These are phyloP conservation scores for Siphamia tubifer DNA, from an alignment of 2,113 vertebrate genomes.

Conservation along the genomic window DNA sequence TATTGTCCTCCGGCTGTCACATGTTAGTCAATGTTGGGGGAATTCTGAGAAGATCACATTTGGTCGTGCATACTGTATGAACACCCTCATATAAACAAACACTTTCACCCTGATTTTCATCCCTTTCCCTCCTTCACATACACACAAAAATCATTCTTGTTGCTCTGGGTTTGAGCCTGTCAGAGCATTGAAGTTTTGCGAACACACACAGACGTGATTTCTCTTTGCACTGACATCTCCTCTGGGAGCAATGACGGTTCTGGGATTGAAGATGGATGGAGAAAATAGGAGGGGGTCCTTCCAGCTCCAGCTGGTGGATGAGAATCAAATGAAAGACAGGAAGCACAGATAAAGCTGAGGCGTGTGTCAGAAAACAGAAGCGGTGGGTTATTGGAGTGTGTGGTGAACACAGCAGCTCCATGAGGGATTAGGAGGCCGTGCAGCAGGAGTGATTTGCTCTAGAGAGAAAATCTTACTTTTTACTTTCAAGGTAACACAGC, in stretches of 20 bases:
- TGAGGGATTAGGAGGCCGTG: conserved; percentile 44
- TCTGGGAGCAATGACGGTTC: conserved; percentile 17
- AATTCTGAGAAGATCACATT: conserved; percentile 14
- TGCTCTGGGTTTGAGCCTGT: conserved; percentile 26
- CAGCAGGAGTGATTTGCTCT: conserved; percentile 33
- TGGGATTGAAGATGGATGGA: conserved; percentile 17
- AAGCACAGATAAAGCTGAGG: conserved; percentile 43
- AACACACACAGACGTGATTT: conserved; percentile 30
- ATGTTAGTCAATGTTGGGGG: neutral
- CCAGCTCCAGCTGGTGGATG: conserved; percentile 17
- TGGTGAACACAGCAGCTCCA: conserved; percentile 41
- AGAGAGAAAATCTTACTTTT: conserved; percentile 26
- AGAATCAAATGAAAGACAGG: conserved; percentile 47
- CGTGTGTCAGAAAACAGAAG: conserved; percentile 43
- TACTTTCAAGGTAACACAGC: conserved; percentile 52
- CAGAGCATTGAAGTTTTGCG: conserved; percentile 18
- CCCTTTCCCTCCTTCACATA: neutral
- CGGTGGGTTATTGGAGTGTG: conserved; percentile 34
- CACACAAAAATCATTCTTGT: neutral
- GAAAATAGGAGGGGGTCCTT: conserved; percentile 3
- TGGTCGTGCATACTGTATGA: neutral
- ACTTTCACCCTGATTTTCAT: neutral
- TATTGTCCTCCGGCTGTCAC: conserved; percentile 26
- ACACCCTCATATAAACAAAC: conserved; percentile 15
- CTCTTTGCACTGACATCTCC: conserved; percentile 45